These are phyloP conservation scores for Triplophysa siluroides DNA, from an alignment of 2,113 vertebrate genomes.

Conservation along the genomic window DNA sequence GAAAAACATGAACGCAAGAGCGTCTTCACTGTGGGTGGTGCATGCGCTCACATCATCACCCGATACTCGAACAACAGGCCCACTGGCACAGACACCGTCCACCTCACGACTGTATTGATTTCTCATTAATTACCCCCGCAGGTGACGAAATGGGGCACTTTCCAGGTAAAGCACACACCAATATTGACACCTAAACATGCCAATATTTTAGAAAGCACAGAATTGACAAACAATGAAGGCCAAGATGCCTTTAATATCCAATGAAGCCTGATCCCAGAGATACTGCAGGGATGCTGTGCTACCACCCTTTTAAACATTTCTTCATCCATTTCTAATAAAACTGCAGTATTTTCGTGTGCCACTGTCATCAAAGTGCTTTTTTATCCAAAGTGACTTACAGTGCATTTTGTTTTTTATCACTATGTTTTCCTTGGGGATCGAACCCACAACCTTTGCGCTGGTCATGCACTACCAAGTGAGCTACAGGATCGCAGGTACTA, in stretches of 20 bases:
- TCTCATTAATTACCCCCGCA: slow-evolving; percentile 56
- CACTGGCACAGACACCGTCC: slow-evolving; percentile 53
- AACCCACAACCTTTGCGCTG: too few species aligned
- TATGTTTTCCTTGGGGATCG: too few species aligned
- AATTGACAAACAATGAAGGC: slow-evolving; percentile 5
- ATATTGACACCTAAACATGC: slow-evolving; percentile 35
- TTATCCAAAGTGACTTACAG: too few species aligned
- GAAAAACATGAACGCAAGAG: background rate
- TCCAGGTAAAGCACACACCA: slow-evolving; percentile 33
- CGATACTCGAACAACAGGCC: slow-evolving; percentile 22
- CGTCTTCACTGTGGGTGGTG: background rate
- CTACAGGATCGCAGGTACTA: background rate
- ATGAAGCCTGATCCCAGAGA: background rate
- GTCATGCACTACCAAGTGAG: too few species aligned
- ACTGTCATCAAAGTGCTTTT: background rate
- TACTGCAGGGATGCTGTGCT: slow-evolving; percentile 1
- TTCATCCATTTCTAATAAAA: too few species aligned
- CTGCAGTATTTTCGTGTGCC: too few species aligned
- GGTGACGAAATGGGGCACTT: slow-evolving; percentile 45
- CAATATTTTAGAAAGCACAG: background rate
- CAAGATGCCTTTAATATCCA: background rate
- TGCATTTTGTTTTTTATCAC: too few species aligned
- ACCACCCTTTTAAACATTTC: too few species aligned
- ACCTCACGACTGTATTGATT: slow-evolving; percentile 49
- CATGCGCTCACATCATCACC: slow-evolving; percentile 26